These are phyloP conservation scores for Anser brachyrhynchus DNA, from an alignment of 2,113 vertebrate species.

Conservation along the genomic window DNA sequence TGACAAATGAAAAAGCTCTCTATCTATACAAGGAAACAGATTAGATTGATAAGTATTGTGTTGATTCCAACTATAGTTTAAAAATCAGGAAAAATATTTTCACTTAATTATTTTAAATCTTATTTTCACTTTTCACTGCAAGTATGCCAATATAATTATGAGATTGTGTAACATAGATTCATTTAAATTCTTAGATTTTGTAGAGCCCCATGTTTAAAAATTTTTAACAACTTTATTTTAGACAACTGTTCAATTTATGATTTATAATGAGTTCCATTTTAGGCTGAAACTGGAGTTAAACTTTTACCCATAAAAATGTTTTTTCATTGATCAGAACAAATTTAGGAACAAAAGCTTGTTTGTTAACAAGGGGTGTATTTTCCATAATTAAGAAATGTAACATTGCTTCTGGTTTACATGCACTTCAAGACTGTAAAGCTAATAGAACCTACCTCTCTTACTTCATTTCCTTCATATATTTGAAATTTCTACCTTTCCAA, in stretches of 20 bases:
- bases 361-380: neutral
- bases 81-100: neutral
- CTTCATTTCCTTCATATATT: neutral
- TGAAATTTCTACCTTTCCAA: neutral
- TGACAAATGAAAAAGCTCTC: neutral
- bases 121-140: neutral
- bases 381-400: neutral
- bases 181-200: neutral
- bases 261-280: neutral
- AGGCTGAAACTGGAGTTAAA: neutral
- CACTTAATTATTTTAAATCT: neutral
- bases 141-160: neutral
- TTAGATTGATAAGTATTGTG: neutral
- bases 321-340: neutral
- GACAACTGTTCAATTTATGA: neutral
- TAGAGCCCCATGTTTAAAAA: neutral
- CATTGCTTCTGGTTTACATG: neutral
- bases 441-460: neutral
- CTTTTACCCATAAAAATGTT: neutral
- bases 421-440: neutral
- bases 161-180: neutral
- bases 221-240: neutral
- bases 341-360: neutral
- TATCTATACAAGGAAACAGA: neutral
- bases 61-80: neutral